Percentiles rank a stretch among this genome's conserved stretches.
phyloP scores from a whole-genome alignment of 1,140 invertebrate genomes.

The Ctenoplectra terminalis region DNA sequence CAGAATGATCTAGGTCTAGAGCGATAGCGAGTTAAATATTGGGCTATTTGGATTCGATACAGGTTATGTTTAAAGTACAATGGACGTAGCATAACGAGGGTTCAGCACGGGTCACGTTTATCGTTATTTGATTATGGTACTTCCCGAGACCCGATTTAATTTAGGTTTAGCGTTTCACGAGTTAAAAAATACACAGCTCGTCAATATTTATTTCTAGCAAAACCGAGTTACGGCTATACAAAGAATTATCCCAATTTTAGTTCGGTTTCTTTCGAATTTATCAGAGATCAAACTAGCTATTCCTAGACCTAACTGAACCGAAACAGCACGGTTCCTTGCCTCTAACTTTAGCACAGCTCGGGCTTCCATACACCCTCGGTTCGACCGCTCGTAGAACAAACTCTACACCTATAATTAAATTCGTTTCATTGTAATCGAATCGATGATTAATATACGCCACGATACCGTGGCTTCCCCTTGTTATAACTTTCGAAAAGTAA shows the following conservation, averaged over 20 bases:
- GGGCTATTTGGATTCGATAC: not conserved
- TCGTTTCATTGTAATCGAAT: constrained; percentile 31
- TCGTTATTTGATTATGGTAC: not conserved
- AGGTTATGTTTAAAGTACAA: not conserved
- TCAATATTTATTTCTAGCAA: too few relatives aligned
- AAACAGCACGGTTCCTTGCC: too few relatives aligned
- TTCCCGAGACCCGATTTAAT: not conserved
- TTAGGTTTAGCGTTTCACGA: too few relatives aligned
- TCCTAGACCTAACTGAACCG: too few relatives aligned
- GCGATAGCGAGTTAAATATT: not conserved
- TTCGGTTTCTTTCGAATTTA: too few relatives aligned
- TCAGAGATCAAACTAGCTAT: too few relatives aligned
- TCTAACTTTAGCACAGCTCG: too few relatives aligned
- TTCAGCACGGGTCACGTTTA: too few relatives aligned
- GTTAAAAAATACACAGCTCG: too few relatives aligned
- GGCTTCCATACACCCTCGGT: not conserved
- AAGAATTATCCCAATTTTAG: too few relatives aligned
- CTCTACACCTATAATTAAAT: constrained; percentile 16
- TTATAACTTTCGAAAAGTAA: not conserved
- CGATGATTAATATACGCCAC: constrained; percentile 20
- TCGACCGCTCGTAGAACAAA: not conserved
- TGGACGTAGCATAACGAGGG: too few relatives aligned
- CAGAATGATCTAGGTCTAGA: not conserved
- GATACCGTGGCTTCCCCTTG: not conserved
- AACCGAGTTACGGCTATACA: too few relatives aligned